Conservation (phyloP, 2,797 vertebrate species). For the Anolis apletophallus region DNA sequence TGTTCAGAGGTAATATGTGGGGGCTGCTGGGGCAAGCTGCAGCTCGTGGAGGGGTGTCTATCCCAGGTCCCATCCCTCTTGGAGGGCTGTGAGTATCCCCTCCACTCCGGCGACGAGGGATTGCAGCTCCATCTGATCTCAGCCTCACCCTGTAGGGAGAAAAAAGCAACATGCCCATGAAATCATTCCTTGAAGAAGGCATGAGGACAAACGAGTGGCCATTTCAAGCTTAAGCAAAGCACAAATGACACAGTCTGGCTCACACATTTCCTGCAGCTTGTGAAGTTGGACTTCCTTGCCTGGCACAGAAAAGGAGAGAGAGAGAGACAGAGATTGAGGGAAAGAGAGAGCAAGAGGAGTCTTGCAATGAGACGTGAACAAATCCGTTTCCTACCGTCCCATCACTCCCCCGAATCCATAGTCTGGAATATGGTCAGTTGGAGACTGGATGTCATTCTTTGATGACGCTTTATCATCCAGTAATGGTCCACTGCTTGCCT, state of each 20-base stretch:
- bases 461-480: conserved; percentile 86
- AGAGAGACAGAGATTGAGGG: background rate
- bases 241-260: background rate
- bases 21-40: conserved; percentile 93
- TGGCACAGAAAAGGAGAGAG: fast-evolving
- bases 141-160: conserved; percentile 84
- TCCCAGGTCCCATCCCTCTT: conserved; percentile 82
- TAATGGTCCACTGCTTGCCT: conserved; percentile 88
- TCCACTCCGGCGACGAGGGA: conserved; percentile 87
- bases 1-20: conserved; percentile 86
- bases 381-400: conserved; percentile 84
- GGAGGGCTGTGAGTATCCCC: conserved; percentile 89
- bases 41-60: conserved; percentile 87
- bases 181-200: background rate
- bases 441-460: conserved; percentile 92
- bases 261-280: background rate
- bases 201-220: background rate
- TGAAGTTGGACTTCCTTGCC: background rate
- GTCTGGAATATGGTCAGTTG: conserved; percentile 89
- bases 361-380: fast-evolving
- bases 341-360: fast-evolving
- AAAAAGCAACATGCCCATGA: conserved; percentile 22
- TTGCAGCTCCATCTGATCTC: conserved; percentile 90
- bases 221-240: background rate
- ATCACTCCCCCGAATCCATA: conserved; percentile 87